Conservation (phyloP, 2,113 vertebrate genomes). For the Calidris pugnax region DNA sequence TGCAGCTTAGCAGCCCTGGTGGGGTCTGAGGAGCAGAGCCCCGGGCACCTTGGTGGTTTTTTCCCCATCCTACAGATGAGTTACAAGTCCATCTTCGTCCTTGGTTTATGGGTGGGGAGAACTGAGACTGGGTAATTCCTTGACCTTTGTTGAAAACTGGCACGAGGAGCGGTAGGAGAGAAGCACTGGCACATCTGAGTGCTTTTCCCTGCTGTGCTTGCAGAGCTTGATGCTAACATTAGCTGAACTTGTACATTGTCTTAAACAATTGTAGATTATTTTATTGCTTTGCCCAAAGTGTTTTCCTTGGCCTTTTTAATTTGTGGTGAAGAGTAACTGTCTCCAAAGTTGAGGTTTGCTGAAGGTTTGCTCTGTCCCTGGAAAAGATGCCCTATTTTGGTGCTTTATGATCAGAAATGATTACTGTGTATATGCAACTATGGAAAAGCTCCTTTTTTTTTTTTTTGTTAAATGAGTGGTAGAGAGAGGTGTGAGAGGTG, state of each 20-base stretch:
- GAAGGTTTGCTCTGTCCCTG: not conserved
- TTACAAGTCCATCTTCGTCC: not conserved
- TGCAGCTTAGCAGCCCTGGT: not conserved
- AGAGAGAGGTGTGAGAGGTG: not conserved
- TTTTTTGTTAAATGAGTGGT: not conserved
- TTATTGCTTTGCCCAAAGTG: not conserved
- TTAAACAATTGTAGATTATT: not conserved
- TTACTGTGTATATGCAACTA: rapidly evolving
- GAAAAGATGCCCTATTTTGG: not conserved
- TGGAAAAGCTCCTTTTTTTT: not conserved
- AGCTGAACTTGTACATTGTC: not conserved
- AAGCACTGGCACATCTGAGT: not conserved
- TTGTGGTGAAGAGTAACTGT: not conserved
- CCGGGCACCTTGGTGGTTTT: not conserved
- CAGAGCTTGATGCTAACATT: not conserved
- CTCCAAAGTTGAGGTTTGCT: not conserved
- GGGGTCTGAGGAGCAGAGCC: not conserved
- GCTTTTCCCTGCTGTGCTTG: not conserved
- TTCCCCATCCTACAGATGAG: not conserved
- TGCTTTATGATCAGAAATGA: not conserved
- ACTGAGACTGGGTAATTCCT: not conserved
- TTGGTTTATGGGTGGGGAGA: not conserved
- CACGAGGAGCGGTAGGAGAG: not conserved
- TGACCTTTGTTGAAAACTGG: not conserved
- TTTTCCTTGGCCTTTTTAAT: not conserved